Evolutionary conservation across 2,888 invertebrate genomes (phyloP).

Genomic region (Noctuana brunneofusca): DNA sequence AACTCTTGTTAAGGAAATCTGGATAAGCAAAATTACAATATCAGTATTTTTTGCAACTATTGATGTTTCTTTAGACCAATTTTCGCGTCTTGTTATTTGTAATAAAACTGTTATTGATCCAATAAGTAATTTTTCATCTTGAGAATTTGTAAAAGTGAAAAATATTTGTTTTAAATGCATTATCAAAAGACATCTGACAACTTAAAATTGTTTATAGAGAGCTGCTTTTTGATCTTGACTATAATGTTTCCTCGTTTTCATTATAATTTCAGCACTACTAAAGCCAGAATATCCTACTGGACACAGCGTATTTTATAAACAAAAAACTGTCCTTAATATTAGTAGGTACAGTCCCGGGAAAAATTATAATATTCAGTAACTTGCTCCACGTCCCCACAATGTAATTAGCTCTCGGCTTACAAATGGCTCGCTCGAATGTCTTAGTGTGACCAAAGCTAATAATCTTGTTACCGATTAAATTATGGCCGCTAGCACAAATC

Average conservation of each 20-base stretch:
- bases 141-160: too few species aligned
- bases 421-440: slow-evolving; percentile 27
- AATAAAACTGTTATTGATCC: neutral
- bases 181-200: too few species aligned
- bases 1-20: slow-evolving; percentile 11
- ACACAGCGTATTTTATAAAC: neutral
- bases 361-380: slow-evolving; percentile 14
- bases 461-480: slow-evolving; percentile 21
- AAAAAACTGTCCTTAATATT: neutral
- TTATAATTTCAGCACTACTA: too few species aligned
- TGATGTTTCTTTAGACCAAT: neutral
- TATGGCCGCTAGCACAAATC: slow-evolving; percentile 13
- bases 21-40: slow-evolving; percentile 19
- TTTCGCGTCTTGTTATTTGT: neutral
- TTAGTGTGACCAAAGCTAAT: slow-evolving; percentile 24
- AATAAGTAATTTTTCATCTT: too few species aligned
- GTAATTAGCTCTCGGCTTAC: slow-evolving; percentile 27
- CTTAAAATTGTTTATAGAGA: too few species aligned
- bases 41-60: neutral
- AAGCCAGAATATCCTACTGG: neutral
- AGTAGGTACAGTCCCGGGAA: neutral
- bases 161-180: too few species aligned
- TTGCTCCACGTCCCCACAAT: slow-evolving; percentile 17
- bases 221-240: neutral
- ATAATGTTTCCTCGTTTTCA: neutral